Conservation (phyloP, 2,113 vertebrate genomes). For the Cyanistes caeruleus region DNA sequence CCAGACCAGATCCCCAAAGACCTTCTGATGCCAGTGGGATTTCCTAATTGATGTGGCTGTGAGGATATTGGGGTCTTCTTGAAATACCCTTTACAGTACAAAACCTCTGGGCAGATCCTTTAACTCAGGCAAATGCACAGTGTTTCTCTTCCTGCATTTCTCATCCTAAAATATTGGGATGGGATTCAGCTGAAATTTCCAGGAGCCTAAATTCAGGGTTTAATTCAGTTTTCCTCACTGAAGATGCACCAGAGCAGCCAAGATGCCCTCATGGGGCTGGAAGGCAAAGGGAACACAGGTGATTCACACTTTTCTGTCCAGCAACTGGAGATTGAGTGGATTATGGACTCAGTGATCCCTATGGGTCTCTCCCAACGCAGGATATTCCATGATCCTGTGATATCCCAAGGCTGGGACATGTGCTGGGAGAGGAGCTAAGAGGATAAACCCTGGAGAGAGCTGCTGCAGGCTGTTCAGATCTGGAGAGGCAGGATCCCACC, state of each 20-base stretch:
- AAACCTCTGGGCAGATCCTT: neutral
- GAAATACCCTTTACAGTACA: neutral
- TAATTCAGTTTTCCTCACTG: neutral
- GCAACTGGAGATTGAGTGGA: neutral
- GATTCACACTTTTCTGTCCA: neutral
- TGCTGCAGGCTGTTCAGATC: neutral
- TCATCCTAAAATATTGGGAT: neutral
- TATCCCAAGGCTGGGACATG: neutral
- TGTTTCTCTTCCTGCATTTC: neutral
- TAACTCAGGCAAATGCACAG: neutral
- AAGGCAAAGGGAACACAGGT: neutral
- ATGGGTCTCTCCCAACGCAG: neutral
- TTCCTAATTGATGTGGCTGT: neutral
- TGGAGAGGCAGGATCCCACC: neutral
- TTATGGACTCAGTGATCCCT: neutral
- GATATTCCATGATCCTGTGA: neutral
- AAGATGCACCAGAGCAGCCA: neutral
- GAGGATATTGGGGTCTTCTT: no score
- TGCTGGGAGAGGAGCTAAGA: neutral
- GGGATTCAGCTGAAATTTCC: neutral
- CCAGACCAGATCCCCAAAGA: neutral
- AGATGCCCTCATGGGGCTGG: neutral
- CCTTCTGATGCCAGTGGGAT: neutral
- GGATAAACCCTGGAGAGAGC: neutral
- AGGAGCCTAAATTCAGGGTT: neutral